phyloP scores from a whole-genome alignment of 2,888 invertebrate species.

The Callimorpha dominula region DNA sequence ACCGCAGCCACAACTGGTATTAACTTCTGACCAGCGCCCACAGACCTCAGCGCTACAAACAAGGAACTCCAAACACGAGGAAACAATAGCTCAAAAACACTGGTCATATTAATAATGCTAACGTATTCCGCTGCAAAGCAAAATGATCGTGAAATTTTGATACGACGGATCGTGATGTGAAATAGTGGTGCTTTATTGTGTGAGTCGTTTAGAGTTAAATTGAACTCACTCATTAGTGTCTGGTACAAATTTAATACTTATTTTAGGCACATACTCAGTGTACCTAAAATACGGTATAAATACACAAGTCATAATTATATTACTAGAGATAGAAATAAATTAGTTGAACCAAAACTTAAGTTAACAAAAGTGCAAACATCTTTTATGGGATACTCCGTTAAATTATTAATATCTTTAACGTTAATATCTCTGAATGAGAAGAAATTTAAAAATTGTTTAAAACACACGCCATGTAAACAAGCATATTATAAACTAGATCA shows the following conservation, averaged over 20 bases:
- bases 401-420: too few species aligned
- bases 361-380: too few species aligned
- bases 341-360: too few species aligned
- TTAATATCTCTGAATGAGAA: too few species aligned
- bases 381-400: too few species aligned
- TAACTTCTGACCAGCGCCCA: conserved; percentile 57
- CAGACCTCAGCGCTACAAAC: conserved; percentile 47
- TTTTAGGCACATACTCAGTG: neutral
- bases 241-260: neutral
- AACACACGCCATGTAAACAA: too few species aligned
- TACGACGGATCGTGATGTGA: conserved; percentile 47
- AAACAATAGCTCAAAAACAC: conserved; percentile 40
- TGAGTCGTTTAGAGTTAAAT: neutral
- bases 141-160: conserved; percentile 67
- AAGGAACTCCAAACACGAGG: conserved; percentile 19
- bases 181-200: conserved; percentile 28
- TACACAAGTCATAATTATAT: too few species aligned
- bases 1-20: conserved; percentile 52
- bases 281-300: neutral
- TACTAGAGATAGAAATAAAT: too few species aligned
- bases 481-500: too few species aligned
- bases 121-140: conserved; percentile 64
- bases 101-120: conserved; percentile 70
- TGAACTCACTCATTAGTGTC: conserved; percentile 1
- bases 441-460: too few species aligned